Evolutionary conservation across 2,797 vertebrate genomes (phyloP).

Genomic region (Bradypodion pumilum): DNA sequence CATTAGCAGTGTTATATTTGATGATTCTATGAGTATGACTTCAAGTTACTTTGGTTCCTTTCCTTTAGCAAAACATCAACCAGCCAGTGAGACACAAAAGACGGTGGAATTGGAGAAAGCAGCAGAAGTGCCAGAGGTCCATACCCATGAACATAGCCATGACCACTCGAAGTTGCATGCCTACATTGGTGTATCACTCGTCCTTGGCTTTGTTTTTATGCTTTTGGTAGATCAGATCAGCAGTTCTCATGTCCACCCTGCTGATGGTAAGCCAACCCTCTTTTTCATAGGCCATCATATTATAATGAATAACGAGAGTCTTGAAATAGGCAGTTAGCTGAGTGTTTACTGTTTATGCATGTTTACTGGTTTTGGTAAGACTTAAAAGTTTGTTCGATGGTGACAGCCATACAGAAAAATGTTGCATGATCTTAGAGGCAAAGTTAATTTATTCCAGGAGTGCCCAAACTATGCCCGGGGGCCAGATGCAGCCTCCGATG

Average conservation of each 20-base stretch:
- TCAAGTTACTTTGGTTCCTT: slow-evolving; percentile 1
- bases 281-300: not conserved
- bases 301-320: slow-evolving; percentile 3
- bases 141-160: slow-evolving; percentile 77
- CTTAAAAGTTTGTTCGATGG: not conserved
- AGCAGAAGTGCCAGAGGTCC: slow-evolving; percentile 68
- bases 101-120: slow-evolving; percentile 78
- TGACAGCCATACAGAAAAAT: not conserved
- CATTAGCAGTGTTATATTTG: not conserved
- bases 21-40: not conserved
- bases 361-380: not conserved
- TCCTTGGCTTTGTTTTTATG: slow-evolving; percentile 98
- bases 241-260: slow-evolving; percentile 89
- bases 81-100: slow-evolving; percentile 72
- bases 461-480: no score
- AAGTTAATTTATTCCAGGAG: not conserved
- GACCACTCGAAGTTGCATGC: slow-evolving; percentile 89
- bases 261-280: slow-evolving; percentile 80
- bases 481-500: no score
- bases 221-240: slow-evolving; percentile 97
- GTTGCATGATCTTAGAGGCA: not conserved
- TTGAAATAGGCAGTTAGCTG: not conserved
- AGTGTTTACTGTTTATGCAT: not conserved
- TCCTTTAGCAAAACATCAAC: slow-evolving; percentile 78
- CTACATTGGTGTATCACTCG: slow-evolving; percentile 94